Evolutionary conservation across 2,113 vertebrate species (phyloP).

Genomic region (Catagonus wagneri): DNA sequence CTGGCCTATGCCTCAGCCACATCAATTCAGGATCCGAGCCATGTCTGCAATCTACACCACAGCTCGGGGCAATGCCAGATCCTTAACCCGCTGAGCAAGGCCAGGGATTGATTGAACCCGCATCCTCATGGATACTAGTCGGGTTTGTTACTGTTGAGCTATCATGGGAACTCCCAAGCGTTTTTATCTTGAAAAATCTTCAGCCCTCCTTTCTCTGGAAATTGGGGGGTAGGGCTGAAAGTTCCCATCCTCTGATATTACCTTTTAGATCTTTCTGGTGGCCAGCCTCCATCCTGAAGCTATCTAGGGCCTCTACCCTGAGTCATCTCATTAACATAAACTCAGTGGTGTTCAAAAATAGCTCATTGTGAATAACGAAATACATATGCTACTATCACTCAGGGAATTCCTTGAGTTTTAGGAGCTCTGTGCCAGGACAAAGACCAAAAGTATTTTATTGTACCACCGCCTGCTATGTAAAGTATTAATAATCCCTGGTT

Average conservation of each 20-base stretch:
- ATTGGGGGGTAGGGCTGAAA: background rate
- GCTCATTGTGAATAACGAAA: background rate
- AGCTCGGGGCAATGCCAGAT: too few relatives aligned
- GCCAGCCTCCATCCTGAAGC: background rate
- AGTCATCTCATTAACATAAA: constrained; percentile 5
- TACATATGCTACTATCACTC: background rate
- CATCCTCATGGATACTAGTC: too few relatives aligned
- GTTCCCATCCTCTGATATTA: background rate
- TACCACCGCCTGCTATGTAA: background rate
- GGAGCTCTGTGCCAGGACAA: background rate
- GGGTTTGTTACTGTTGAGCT: too few relatives aligned
- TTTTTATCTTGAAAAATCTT: constrained; percentile 20
- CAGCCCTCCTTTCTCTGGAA: background rate
- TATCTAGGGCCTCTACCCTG: background rate
- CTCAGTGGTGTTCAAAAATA: background rate
- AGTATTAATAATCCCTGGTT: background rate
- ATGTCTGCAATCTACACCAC: too few relatives aligned
- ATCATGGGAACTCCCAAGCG: too few relatives aligned
- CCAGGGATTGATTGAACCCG: too few relatives aligned
- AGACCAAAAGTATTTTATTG: background rate
- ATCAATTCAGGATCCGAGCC: too few relatives aligned
- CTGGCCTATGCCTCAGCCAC: too few relatives aligned
- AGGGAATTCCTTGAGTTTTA: constrained; percentile 8
- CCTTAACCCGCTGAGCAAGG: too few relatives aligned
- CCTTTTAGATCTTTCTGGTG: background rate